Base-by-base conservation (phyloP, 2,888 invertebrate genomes). In the Drosophila imparisetae region DNA sequence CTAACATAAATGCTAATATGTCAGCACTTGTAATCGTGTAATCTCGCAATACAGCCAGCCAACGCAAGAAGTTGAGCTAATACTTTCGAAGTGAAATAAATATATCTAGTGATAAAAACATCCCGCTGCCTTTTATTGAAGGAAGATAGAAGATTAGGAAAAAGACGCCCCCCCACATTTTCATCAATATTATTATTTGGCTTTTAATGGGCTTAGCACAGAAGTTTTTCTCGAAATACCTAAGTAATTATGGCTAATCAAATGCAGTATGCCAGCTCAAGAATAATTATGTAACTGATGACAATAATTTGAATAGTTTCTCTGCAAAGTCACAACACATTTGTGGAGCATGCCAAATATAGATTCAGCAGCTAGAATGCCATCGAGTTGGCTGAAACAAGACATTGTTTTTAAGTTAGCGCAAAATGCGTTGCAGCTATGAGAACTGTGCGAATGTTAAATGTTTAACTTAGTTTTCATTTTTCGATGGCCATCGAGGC, bases 401-500 rank as follows among this genome's bases (percentile, higher is more conserved):
- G 60, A 54, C 24, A 38, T 54, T 45, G 34, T 59, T 48, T 53
- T 32, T 27, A 27, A 6, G 30, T 63, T 24, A 48, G 45, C 45
- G 30, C n/a, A 72, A 69, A 78, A 78, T 82, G 59, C 66, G 36
- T 48, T 48, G 45, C 61, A 57, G 61, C 49, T 24, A 63, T 68
- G 45, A 24, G 4, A 45, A 4, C 24, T 15, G 4, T 50, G 65
- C 65, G 53, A 72, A 63, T 78, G 68, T 71, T 71, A 49, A 66
- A 69, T 75, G 75, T 66, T 75, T 58, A 59, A 60, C 59, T 83
- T 75, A 65, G 59, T 34, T 77, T 75, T 71, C 64, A 73, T 71
- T 75, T 72, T 68, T 70, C 49, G 69, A 68, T 62, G 53, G 27
- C 61, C 58, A 45, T 50, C 34, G 59, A 30, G 70, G 70, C 62